Conservation (phyloP, 2,888 invertebrate genomes). For the Troilus luridus region DNA sequence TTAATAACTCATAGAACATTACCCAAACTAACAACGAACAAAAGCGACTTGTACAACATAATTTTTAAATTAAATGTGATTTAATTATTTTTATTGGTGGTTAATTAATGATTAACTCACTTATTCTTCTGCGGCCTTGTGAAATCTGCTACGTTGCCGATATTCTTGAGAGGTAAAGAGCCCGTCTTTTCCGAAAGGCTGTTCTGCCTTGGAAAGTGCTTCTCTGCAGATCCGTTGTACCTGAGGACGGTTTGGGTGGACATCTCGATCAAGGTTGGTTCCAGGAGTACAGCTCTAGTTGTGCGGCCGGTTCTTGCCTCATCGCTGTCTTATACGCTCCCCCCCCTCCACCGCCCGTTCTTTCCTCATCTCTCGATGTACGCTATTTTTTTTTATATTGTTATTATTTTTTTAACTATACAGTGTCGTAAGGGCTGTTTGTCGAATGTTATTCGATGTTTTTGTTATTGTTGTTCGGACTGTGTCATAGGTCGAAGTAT, state of each 20-base stretch:
- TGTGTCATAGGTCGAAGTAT: not conserved
- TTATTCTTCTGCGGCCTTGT: conserved; percentile 52
- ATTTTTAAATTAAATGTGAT: too few species aligned
- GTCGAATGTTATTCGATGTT: conserved; percentile 1
- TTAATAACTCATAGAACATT: too few species aligned
- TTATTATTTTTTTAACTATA: not conserved
- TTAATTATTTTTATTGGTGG: too few species aligned
- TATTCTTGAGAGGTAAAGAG: not conserved
- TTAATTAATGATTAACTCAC: conserved; percentile 1
- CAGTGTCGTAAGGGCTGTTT: conserved; percentile 25
- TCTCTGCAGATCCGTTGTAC: not conserved
- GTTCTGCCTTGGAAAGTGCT: not conserved
- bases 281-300: not conserved
- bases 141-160: conserved; percentile 9
- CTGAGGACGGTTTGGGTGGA: conserved; percentile 34
- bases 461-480: not conserved
- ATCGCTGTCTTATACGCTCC: not conserved
- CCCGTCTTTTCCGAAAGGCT: not conserved
- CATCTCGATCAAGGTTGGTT: not conserved
- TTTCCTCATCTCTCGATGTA: not conserved
- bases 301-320: not conserved
- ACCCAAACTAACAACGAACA: too few species aligned
- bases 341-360: not conserved
- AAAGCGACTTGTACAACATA: too few species aligned
- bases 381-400: not conserved